Evolutionary conservation across 2,888 invertebrate genomes (phyloP).

Genomic region (Melikaiella ostensackeni): DNA sequence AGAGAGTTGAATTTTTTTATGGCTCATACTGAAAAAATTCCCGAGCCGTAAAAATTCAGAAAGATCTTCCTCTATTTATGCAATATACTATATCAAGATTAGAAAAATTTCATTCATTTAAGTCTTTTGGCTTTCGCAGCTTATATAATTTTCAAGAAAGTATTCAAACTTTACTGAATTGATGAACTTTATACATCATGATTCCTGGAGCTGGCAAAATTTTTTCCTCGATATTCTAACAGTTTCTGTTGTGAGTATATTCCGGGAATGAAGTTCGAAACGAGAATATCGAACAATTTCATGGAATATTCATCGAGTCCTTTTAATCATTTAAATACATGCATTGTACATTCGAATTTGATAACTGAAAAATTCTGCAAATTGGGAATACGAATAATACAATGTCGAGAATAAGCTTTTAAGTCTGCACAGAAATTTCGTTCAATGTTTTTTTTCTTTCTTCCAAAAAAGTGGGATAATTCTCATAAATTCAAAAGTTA

Average conservation of each 20-base stretch:
- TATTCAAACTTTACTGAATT: background rate
- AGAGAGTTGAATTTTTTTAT: no score
- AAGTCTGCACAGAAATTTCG: background rate
- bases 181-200: no score
- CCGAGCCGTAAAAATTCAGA: no score
- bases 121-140: no score
- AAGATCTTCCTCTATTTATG: no score
- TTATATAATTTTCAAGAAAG: no score
- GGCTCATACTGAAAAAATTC: no score
- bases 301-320: constrained; percentile 14
- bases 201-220: no score
- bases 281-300: constrained; percentile 8
- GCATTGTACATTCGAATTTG: constrained; percentile 1
- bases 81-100: no score
- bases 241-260: background rate
- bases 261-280: background rate
- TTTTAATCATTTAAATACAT: constrained; percentile 25
- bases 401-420: background rate
- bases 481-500: no score
- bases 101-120: no score
- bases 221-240: background rate
- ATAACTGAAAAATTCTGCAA: background rate
- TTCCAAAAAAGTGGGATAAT: no score
- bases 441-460: background rate
- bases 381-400: background rate